Conservation (phyloP, 2,113 vertebrate species). For the Micronycteris hirsuta region DNA sequence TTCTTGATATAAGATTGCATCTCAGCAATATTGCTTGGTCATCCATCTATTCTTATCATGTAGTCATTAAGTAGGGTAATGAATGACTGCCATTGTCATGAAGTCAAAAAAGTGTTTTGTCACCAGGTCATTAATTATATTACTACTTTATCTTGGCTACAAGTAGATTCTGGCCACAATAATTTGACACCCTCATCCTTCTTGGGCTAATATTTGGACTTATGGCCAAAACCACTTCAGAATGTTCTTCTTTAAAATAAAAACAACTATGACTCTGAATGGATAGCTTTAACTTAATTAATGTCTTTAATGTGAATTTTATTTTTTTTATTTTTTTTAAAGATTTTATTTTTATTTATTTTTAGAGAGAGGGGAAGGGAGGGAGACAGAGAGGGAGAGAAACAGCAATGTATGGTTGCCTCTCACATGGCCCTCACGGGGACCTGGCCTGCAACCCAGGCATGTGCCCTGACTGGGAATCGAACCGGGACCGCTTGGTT, state of each 20-base stretch:
- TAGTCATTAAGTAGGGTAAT: not conserved
- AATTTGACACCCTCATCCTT: not conserved
- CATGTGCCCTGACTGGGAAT: too few species aligned
- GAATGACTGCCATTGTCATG: not conserved
- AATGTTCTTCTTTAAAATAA: not conserved
- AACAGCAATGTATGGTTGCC: too few species aligned
- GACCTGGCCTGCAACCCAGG: too few species aligned
- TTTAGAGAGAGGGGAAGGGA: too few species aligned
- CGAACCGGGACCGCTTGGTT: too few species aligned
- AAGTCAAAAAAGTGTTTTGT: not conserved
- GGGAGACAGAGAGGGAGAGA: too few species aligned
- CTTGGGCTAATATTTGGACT: not conserved
- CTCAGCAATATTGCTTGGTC: not conserved
- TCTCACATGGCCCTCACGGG: too few species aligned
- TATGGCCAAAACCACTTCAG: not conserved
- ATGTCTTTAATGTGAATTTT: not conserved
- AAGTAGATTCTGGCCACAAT: not conserved
- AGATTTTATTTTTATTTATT: too few species aligned
- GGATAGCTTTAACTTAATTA: constrained; percentile 12
- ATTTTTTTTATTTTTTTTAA: too few species aligned
- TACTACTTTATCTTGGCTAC: not conserved
- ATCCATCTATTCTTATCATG: not conserved
- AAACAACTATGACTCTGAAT: not conserved
- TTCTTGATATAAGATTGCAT: not conserved
- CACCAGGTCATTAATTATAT: not conserved